phyloP scores from a whole-genome alignment of 1,140 invertebrate genomes.

The Cydia amplana region DNA sequence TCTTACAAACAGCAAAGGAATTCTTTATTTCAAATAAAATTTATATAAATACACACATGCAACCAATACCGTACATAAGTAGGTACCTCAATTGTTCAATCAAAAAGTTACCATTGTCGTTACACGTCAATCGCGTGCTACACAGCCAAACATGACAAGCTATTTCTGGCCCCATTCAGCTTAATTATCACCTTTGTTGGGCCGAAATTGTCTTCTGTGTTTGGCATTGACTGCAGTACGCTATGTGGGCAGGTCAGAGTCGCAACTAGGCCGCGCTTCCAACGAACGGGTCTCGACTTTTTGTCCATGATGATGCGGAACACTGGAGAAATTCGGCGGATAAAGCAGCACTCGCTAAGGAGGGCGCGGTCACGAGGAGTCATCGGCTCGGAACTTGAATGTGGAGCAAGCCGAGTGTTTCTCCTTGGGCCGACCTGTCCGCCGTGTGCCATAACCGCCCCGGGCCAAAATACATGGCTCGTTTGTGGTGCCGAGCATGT shows the following conservation, averaged over 20 bases:
- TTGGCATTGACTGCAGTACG: constrained; percentile 40
- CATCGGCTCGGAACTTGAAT: constrained; percentile 73
- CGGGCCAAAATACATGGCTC: constrained; percentile 51
- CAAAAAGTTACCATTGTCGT: constrained; percentile 34
- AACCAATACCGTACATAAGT: not conserved
- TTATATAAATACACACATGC: not conserved
- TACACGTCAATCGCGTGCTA: constrained; percentile 35
- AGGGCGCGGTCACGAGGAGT: constrained; percentile 75
- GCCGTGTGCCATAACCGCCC: constrained; percentile 48
- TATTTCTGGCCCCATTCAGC: constrained; percentile 45
- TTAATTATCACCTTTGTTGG: constrained; percentile 48
- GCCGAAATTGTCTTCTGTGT: constrained; percentile 46
- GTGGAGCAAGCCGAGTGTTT: constrained; percentile 69
- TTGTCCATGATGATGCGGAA: constrained; percentile 72
- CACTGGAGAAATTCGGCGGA: constrained; percentile 75
- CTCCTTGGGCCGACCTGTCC: constrained; percentile 65
- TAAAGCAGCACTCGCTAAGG: constrained; percentile 68
- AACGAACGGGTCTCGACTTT: constrained; percentile 69
- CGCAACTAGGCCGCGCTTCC: constrained; percentile 69
- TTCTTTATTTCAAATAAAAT: not conserved
- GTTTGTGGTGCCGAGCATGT: constrained; percentile 40
- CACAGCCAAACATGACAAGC: constrained; percentile 40
- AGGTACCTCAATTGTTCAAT: constrained; percentile 10
- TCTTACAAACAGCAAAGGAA: too few relatives aligned
- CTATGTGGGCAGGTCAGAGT: constrained; percentile 46